phyloP scores from a whole-genome alignment of 1,140 invertebrate genomes.

The Saccostrea echinata region DNA sequence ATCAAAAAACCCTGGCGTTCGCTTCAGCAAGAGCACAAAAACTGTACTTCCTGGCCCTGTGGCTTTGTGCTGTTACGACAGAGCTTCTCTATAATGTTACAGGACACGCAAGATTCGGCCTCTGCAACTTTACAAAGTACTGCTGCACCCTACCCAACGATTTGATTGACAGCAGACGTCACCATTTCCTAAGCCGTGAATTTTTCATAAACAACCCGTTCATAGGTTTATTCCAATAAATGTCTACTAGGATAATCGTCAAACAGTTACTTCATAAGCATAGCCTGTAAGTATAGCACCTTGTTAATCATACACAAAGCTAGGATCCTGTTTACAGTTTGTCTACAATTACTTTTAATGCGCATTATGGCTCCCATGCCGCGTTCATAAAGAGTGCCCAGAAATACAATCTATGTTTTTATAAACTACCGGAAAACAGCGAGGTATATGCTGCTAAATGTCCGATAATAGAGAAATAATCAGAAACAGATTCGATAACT shows the following conservation, averaged over 20 bases:
- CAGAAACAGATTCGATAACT: conserved; percentile 34
- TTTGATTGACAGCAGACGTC: neutral
- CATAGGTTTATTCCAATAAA: conserved; percentile 35
- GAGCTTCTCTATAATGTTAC: neutral
- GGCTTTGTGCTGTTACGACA: neutral
- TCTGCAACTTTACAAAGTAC: neutral
- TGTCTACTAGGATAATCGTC: conserved; percentile 19
- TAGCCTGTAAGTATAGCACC: neutral
- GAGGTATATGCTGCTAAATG: conserved; percentile 18
- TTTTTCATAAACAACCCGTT: conserved; percentile 11
- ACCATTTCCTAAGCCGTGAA: neutral
- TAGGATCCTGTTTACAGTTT: conserved; percentile 7
- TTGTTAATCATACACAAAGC: conserved; percentile 37
- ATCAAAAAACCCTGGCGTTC: conserved; percentile 20
- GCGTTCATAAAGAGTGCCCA: conserved; percentile 8
- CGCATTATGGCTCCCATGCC: conserved; percentile 24
- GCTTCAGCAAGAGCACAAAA: conserved; percentile 16
- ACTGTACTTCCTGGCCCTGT: conserved; percentile 13
- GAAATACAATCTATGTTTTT: conserved; percentile 35
- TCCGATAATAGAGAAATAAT: conserved; percentile 33
- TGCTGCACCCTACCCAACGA: neutral
- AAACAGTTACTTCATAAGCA: neutral
- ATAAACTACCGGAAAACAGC: conserved; percentile 5
- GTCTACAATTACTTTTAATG: conserved; percentile 39
- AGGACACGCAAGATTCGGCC: neutral